These are phyloP conservation scores for Panulirus ornatus DNA, from an alignment of 1,140 invertebrate species.

Conservation along the genomic window DNA sequence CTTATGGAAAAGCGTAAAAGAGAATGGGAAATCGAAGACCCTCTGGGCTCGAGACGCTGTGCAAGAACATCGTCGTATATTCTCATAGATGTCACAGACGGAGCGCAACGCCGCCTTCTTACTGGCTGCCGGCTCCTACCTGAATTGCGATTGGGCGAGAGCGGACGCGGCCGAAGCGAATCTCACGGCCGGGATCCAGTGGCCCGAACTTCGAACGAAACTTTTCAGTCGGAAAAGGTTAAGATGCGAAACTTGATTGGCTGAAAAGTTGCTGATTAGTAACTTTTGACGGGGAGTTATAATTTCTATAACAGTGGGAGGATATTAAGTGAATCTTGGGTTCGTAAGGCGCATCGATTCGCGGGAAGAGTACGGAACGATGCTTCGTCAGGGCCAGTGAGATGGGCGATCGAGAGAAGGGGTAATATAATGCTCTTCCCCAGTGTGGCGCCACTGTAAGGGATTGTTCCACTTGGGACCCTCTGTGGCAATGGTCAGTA, in stretches of 20 bases:
- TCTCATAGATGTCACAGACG: conserved; percentile 68
- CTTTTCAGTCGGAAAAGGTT: conserved; percentile 48
- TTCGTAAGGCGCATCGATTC: not conserved
- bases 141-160: conserved; percentile 55
- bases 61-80: conserved; percentile 65
- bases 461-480: no score
- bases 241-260: conserved; percentile 52
- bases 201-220: conserved; percentile 22
- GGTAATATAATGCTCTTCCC: not conserved
- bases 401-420: not conserved
- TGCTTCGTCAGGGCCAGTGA: no score
- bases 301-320: conserved; percentile 16
- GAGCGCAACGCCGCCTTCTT: conserved; percentile 42
- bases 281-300: conserved; percentile 27
- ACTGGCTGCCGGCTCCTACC: conserved; percentile 41
- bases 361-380: not conserved
- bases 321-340: conserved; percentile 20
- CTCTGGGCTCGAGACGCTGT: conserved; percentile 43
- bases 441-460: not conserved
- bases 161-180: conserved; percentile 29
- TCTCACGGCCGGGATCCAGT: conserved; percentile 32
- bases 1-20: conserved; percentile 17
- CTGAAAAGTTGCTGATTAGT: conserved; percentile 66
- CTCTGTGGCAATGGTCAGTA: no score
- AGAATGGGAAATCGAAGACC: not conserved